A percentile compares a stretch with the other conserved stretches of the same genome.
These are phyloP conservation scores for Rissa tridactyla DNA, from an alignment of 2,113 vertebrate species.

Conservation along the genomic window DNA sequence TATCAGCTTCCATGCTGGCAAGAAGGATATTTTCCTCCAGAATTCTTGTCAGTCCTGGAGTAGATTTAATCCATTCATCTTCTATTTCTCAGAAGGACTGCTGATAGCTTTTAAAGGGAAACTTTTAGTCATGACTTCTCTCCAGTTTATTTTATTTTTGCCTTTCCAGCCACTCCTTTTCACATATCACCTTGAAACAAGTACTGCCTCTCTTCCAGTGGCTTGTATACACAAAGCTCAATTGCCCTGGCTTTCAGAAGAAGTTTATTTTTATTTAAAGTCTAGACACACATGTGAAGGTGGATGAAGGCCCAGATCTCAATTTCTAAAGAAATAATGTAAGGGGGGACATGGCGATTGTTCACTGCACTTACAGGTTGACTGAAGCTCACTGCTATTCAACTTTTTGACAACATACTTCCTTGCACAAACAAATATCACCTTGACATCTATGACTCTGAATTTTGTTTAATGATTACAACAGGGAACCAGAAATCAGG, in stretches of 20 bases:
- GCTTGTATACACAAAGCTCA: not conserved
- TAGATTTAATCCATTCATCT: not conserved
- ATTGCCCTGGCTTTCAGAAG: not conserved
- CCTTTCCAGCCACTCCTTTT: not conserved
- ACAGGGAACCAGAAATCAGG: not conserved
- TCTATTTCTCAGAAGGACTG: not conserved
- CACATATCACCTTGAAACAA: not conserved
- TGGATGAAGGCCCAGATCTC: not conserved
- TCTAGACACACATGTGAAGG: not conserved
- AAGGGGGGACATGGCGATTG: not conserved
- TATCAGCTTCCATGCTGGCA: not conserved
- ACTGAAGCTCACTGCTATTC: not conserved
- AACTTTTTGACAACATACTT: not conserved
- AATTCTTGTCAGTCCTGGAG: not conserved
- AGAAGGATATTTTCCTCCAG: not conserved
- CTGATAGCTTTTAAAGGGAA: not conserved
- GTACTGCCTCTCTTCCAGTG: not conserved
- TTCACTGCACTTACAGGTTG: not conserved
- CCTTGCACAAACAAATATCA: not conserved
- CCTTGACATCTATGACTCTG: not conserved
- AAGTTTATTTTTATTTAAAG: slow-evolving; percentile 16
- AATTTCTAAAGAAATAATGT: not conserved
- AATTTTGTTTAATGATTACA: not conserved
- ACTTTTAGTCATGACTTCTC: not conserved
- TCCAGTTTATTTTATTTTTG: slow-evolving; percentile 13